Conservation (phyloP, 1,140 invertebrate genomes). For the Ruditapes philippinarum region DNA sequence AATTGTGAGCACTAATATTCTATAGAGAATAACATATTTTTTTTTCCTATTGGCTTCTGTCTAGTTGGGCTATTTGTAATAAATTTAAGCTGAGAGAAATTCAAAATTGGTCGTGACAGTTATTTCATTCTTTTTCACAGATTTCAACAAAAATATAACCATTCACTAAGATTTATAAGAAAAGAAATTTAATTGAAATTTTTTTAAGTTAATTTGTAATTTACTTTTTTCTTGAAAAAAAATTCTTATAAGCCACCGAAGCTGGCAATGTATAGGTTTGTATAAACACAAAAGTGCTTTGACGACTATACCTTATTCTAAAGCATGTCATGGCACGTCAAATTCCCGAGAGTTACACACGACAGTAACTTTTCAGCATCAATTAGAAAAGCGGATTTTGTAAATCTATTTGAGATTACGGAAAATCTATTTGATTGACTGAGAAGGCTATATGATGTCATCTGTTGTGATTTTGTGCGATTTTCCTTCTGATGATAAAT, state of each 20-base stretch:
- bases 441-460: slow-evolving; percentile 19
- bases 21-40: neutral
- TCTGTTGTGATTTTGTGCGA: slow-evolving; percentile 48
- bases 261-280: too few species aligned
- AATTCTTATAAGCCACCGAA: too few species aligned
- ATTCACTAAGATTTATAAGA: too few species aligned
- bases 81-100: neutral
- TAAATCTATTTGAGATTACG: slow-evolving; percentile 35
- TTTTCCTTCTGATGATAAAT: slow-evolving; percentile 49
- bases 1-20: too few species aligned
- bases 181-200: too few species aligned
- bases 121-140: too few species aligned
- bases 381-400: slow-evolving; percentile 40
- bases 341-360: neutral
- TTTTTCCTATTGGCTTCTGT: neutral
- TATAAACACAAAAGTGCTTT: slow-evolving; percentile 9
- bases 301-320: neutral
- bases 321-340: neutral
- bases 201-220: too few species aligned
- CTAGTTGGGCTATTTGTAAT: neutral
- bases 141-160: too few species aligned
- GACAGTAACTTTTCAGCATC: slow-evolving; percentile 27
- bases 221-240: too few species aligned
- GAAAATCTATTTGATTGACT: slow-evolving; percentile 42
- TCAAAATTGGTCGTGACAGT: too few species aligned